These are phyloP conservation scores for Drosophila sp. DNA, from an alignment of 1,140 invertebrate species.

Conservation along the genomic window DNA sequence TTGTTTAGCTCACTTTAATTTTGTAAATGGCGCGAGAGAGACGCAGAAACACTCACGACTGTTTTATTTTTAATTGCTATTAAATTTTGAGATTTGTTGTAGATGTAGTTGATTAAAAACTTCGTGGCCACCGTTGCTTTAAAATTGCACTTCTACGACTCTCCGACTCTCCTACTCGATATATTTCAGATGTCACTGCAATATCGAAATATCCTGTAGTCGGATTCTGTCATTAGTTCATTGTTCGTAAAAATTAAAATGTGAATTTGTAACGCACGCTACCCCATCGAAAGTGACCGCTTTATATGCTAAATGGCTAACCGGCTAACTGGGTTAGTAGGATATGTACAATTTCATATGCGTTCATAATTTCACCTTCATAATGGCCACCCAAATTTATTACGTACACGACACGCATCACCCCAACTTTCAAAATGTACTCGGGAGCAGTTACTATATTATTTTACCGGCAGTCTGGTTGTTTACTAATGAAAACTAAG, in stretches of 20 bases:
- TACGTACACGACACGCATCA: conserved; percentile 70
- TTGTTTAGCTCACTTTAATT: too few relatives aligned
- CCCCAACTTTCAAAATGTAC: conserved; percentile 22
- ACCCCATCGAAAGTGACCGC: conserved; percentile 22
- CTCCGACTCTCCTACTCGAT: too few relatives aligned
- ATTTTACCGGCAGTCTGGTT: conserved; percentile 25
- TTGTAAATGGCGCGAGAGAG: too few relatives aligned
- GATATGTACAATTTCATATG: conserved; percentile 76
- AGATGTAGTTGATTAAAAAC: too few relatives aligned
- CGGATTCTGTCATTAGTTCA: not conserved
- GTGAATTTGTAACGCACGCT: conserved; percentile 59
- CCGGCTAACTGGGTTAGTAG: conserved; percentile 79
- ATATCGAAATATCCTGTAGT: not conserved
- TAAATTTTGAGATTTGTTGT: too few relatives aligned
- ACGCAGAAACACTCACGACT: too few relatives aligned
- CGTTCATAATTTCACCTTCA: conserved; percentile 72
- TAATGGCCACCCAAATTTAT: conserved; percentile 66
- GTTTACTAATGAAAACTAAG: conserved; percentile 64
- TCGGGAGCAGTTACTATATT: too few relatives aligned
- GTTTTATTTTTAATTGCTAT: too few relatives aligned
- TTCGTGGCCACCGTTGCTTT: too few relatives aligned
- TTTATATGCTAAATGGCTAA: conserved; percentile 63
- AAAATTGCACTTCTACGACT: not conserved
- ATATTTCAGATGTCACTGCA: not conserved
- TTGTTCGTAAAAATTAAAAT: conserved; percentile 16